These are phyloP conservation scores for Labroides dimidiatus DNA, from an alignment of 2,797 vertebrate genomes.

Conservation along the genomic window DNA sequence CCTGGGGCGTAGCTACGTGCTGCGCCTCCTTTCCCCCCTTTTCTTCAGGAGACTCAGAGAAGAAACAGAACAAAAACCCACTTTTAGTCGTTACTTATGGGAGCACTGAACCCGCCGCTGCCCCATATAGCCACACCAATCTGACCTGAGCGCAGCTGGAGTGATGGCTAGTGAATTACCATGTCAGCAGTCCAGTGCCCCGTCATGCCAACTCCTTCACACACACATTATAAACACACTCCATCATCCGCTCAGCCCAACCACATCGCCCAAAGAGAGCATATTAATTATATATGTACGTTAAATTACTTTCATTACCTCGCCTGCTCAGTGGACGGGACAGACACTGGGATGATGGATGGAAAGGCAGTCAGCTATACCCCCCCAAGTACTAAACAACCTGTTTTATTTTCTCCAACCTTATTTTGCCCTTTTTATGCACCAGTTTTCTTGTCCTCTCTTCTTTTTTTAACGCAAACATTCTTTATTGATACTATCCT, in stretches of 20 bases:
- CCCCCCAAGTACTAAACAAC: slow-evolving; percentile 75
- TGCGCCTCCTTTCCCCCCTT: slow-evolving; percentile 48
- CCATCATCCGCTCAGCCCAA: slow-evolving; percentile 84
- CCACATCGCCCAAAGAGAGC: slow-evolving; percentile 84
- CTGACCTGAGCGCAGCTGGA: slow-evolving; percentile 66
- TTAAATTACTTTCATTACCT: slow-evolving; percentile 97
- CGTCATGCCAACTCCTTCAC: slow-evolving; percentile 60
- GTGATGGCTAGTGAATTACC: slow-evolving; percentile 74
- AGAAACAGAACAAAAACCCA: slow-evolving; percentile 62
- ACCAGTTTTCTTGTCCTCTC: slow-evolving; percentile 14
- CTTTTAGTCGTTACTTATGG: slow-evolving; percentile 58
- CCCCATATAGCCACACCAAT: slow-evolving; percentile 71
- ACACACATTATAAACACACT: slow-evolving; percentile 85
- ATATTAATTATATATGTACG: slow-evolving; percentile 98
- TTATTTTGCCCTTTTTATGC: slow-evolving; percentile 27
- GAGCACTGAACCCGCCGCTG: slow-evolving; percentile 50
- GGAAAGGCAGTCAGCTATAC: slow-evolving; percentile 76
- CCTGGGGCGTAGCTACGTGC: slow-evolving; percentile 67
- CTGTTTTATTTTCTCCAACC: slow-evolving; percentile 63
- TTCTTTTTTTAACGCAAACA: slow-evolving; percentile 15
- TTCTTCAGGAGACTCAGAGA: slow-evolving; percentile 59
- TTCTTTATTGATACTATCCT: neutral
- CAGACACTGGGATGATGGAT: slow-evolving; percentile 84
- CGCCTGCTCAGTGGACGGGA: slow-evolving; percentile 81
- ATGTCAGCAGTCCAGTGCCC: slow-evolving; percentile 73